A percentile compares a stretch with the other conserved stretches of the same genome.
Conservation (phyloP, 2,797 vertebrate species). For the Stomatorhinus walkeri region DNA sequence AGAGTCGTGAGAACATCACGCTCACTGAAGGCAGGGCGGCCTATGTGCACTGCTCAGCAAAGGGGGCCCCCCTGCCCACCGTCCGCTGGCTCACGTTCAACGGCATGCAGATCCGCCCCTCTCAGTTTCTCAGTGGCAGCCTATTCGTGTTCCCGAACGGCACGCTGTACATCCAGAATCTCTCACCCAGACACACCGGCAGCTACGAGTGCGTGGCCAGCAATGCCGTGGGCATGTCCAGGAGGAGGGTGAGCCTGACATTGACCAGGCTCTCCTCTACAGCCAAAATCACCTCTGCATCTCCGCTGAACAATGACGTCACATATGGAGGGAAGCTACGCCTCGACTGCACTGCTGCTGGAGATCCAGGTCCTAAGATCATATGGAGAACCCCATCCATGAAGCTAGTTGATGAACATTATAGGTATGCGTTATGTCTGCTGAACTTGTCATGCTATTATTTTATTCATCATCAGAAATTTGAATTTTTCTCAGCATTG, state of each 20-base stretch:
- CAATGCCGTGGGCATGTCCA: slow-evolving; percentile 65
- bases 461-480: not conserved
- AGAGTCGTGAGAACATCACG: slow-evolving; percentile 61
- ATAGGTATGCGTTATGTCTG: slow-evolving; percentile 61
- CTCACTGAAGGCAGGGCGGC: slow-evolving; percentile 57
- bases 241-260: slow-evolving; percentile 58
- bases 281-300: slow-evolving; percentile 70
- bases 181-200: slow-evolving; percentile 61
- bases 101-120: slow-evolving; percentile 62
- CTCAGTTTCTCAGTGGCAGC: slow-evolving; percentile 66
- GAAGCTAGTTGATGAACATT: slow-evolving; percentile 75
- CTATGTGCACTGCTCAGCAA: slow-evolving; percentile 74
- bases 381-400: slow-evolving; percentile 85
- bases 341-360: slow-evolving; percentile 76
- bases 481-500: not conserved
- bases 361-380: slow-evolving; percentile 75
- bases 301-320: slow-evolving; percentile 68
- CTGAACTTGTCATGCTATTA: not conserved
- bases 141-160: slow-evolving; percentile 81
- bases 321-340: slow-evolving; percentile 65
- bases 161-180: slow-evolving; percentile 67
- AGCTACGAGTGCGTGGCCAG: slow-evolving; percentile 74
- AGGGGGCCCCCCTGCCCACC: slow-evolving; percentile 60
- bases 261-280: slow-evolving; percentile 58
- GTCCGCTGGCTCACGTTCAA: slow-evolving; percentile 74